phyloP scores from a whole-genome alignment of 1,140 invertebrate genomes.

The Ephestia elutella region DNA sequence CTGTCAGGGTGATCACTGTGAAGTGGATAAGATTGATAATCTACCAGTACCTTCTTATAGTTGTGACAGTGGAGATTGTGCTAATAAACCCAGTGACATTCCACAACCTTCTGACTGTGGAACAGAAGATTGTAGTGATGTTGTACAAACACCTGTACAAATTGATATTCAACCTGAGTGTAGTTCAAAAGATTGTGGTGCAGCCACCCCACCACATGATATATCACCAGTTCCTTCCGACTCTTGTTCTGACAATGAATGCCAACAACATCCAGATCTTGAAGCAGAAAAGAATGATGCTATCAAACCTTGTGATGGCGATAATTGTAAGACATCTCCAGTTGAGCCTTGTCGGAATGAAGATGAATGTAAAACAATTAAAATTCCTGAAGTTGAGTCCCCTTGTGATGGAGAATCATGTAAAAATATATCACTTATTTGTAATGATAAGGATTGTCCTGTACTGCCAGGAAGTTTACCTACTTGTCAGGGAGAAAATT shows the following conservation, averaged over 20 bases:
- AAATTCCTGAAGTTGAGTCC: conserved; percentile 9
- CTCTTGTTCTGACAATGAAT: conserved; percentile 32
- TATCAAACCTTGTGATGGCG: conserved; percentile 34
- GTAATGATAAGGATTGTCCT: conserved; percentile 11
- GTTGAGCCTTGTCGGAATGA: conserved; percentile 14
- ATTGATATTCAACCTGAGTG: not conserved
- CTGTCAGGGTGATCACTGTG: conserved; percentile 47
- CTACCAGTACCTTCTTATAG: conserved; percentile 11
- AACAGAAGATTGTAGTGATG: conserved; percentile 24
- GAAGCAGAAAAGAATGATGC: conserved; percentile 5
- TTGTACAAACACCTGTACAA: conserved; percentile 8
- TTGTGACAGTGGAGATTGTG: conserved; percentile 19
- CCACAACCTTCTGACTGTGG: conserved; percentile 25
- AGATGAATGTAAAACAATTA: conserved; percentile 15
- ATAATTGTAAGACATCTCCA: conserved; percentile 20
- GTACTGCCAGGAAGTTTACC: not conserved
- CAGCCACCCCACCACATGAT: not conserved
- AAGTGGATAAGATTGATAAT: conserved; percentile 23
- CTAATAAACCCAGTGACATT: conserved; percentile 8
- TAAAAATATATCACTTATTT: conserved; percentile 10
- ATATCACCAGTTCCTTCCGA: conserved; percentile 12
- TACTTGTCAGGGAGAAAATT: conserved; percentile 25
- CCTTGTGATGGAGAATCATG: conserved; percentile 22
- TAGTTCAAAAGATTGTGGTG: conserved; percentile 21
- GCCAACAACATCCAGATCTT: conserved; percentile 16